A percentile compares a stretch with the other conserved stretches of the same genome.
Evolutionary conservation across 2,797 vertebrate genomes (phyloP).

Genomic region (Propithecus perrieri): DNA sequence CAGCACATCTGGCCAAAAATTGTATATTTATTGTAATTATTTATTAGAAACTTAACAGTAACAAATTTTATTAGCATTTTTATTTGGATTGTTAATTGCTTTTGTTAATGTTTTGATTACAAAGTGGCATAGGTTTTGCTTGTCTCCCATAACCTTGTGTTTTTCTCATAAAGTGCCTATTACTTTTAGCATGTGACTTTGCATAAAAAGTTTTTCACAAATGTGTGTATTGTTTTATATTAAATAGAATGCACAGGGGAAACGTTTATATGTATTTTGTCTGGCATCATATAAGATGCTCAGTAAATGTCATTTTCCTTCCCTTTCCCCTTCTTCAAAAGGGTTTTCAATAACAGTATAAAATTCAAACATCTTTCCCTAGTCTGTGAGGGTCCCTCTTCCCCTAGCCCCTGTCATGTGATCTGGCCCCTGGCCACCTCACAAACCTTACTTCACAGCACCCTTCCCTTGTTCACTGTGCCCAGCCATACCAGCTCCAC

Average conservation of each 20-base stretch:
- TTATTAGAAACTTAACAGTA: not conserved
- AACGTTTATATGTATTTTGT: not conserved
- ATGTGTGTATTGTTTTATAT: not conserved
- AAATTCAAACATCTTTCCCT: not conserved
- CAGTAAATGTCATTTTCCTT: not conserved
- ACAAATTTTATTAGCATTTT: not conserved
- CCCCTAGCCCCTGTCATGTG: not conserved
- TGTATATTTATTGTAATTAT: not conserved
- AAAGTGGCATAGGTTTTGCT: not conserved
- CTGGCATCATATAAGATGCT: not conserved
- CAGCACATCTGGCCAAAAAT: not conserved
- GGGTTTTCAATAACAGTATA: not conserved
- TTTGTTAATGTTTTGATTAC: constrained; percentile 4
- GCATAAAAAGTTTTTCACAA: not conserved
- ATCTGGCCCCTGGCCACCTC: not conserved
- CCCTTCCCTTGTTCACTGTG: not conserved
- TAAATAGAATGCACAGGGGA: not conserved
- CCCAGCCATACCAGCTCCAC: not conserved
- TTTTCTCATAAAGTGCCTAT: not conserved
- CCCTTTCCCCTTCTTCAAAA: not conserved
- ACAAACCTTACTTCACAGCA: not conserved
- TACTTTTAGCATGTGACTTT: not conserved
- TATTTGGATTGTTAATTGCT: not conserved
- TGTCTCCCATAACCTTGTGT: not conserved
- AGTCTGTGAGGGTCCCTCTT: not conserved